phyloP scores from a whole-genome alignment of 1,140 invertebrate species.

The Euura saliciscinereae region DNA sequence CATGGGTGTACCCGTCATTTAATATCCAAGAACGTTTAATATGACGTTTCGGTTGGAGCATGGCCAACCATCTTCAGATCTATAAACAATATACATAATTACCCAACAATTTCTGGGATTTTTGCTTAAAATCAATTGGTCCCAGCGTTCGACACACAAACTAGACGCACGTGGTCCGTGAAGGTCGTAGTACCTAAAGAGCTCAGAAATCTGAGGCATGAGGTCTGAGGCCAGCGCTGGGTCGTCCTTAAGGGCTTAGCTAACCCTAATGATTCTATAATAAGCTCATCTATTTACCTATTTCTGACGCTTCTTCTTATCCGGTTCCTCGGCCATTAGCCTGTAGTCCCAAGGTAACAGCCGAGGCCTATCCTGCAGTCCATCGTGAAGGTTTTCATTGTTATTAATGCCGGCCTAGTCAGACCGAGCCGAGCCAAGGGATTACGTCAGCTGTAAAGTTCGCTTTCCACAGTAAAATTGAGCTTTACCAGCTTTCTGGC shows the following conservation, averaged over 20 bases:
- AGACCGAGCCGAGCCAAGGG: background rate
- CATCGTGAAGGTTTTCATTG: constrained; percentile 5
- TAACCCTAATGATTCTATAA: constrained; percentile 44
- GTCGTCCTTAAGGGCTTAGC: constrained; percentile 16
- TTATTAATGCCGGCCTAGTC: background rate
- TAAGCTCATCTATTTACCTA: constrained; percentile 45
- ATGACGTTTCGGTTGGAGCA: too few species aligned
- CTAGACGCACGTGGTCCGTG: too few species aligned
- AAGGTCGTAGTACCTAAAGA: too few species aligned
- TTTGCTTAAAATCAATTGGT: too few species aligned
- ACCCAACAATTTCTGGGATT: too few species aligned
- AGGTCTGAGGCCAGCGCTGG: constrained; percentile 24
- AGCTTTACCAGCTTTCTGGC: too few species aligned
- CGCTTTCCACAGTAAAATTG: background rate
- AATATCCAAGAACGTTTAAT: too few species aligned
- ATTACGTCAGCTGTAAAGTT: background rate
- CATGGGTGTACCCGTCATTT: too few species aligned
- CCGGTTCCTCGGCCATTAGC: constrained; percentile 32
- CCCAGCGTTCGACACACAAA: too few species aligned
- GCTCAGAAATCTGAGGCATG: too few species aligned
- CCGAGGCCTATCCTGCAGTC: background rate
- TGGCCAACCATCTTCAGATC: too few species aligned
- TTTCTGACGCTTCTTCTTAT: constrained; percentile 34
- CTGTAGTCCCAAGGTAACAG: background rate
- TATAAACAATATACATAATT: too few species aligned